phyloP scores from a whole-genome alignment of 64 coral and sea anemone species.

The Dendrophyllia cribrosa region DNA sequence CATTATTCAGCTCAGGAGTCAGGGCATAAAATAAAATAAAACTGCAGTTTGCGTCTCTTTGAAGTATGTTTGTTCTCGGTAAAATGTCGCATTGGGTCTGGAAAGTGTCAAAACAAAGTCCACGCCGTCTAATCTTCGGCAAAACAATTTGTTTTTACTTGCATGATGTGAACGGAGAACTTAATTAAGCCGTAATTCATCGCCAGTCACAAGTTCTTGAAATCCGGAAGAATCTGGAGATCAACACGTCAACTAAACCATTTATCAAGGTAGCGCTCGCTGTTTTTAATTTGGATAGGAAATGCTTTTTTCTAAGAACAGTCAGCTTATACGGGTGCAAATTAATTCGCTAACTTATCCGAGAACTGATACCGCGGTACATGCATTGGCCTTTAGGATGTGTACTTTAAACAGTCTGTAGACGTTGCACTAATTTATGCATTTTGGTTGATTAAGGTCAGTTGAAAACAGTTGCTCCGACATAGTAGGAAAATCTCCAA shows the following conservation, averaged over 20 bases:
- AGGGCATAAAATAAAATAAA: too few species aligned
- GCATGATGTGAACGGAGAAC: constrained; percentile 5
- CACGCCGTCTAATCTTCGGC: neutral
- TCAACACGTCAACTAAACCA: constrained; percentile 36
- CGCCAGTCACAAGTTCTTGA: neutral
- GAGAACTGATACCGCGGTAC: too few species aligned
- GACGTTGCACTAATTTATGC: neutral
- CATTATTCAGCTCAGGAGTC: too few species aligned
- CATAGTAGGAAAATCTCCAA: neutral
- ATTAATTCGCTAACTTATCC: neutral
- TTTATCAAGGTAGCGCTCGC: constrained; percentile 14
- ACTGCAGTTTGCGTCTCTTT: too few species aligned
- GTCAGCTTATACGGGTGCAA: neutral
- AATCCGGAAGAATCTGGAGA: constrained; percentile 36
- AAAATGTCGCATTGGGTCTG: too few species aligned
- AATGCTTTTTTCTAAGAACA: constrained; percentile 1
- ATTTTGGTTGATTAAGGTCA: neutral
- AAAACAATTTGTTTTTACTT: constrained; percentile 9
- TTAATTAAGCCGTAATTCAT: constrained; percentile 3
- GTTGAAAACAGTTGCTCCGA: neutral
- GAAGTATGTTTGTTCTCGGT: too few species aligned
- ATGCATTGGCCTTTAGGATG: too few species aligned
- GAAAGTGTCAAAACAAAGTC: too few species aligned
- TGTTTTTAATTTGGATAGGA: constrained; percentile 38
- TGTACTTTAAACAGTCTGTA: neutral